phyloP scores from a whole-genome alignment of 2,113 vertebrate species.

The Arizona elegans region DNA sequence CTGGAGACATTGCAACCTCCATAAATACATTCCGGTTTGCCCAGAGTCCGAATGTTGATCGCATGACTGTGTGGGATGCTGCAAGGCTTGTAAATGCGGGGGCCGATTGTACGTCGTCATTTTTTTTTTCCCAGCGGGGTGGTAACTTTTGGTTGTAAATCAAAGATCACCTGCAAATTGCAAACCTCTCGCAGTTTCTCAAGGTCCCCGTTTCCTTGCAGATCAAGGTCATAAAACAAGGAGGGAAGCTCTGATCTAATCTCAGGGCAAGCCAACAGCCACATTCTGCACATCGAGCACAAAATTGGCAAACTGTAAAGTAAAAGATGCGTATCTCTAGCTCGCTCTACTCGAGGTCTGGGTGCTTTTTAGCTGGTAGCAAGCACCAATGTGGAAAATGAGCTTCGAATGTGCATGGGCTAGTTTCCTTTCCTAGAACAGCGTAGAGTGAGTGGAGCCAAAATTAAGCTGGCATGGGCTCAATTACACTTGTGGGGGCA shows the following conservation, averaged over 20 bases:
- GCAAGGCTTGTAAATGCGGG: not conserved
- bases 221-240: not conserved
- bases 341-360: not conserved
- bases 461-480: not conserved
- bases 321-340: not conserved
- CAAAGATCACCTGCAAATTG: not conserved
- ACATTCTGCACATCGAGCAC: not conserved
- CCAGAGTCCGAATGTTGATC: no score
- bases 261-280: not conserved
- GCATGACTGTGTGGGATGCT: no score
- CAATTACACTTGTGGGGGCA: not conserved
- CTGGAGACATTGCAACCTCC: no score
- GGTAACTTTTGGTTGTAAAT: not conserved
- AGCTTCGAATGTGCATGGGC: not conserved
- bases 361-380: not conserved
- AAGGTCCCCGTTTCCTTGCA: not conserved
- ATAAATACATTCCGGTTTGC: no score
- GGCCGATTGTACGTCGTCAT: not conserved
- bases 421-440: not conserved
- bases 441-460: not conserved
- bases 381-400: not conserved
- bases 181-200: not conserved
- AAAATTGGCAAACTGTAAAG: not conserved
- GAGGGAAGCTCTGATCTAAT: not conserved
- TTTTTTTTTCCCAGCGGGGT: no score